Evolutionary conservation across 92 coral and sea anemone genomes (phyloP), one percentile per base, ranked within the genome.

Genomic region (Bergia puertoricense): DNA sequence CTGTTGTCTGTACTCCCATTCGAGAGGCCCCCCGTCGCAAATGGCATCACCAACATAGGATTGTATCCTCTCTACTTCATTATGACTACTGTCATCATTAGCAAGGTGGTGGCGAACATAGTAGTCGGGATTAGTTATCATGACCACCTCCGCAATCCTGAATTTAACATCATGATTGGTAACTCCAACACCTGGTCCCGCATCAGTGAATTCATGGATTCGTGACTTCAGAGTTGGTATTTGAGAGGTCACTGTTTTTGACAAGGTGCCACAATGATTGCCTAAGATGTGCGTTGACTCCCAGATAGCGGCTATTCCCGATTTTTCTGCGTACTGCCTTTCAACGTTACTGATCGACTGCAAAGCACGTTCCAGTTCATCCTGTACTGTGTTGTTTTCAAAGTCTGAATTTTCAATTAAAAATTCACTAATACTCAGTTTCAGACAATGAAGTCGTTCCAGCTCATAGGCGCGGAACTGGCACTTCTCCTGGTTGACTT

Each of bases 1-100:
- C 23, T 50, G 76, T 74, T 74, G 65, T 62, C 37, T 75, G 83
- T 76, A 89, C 59, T 84, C 91, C 91, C 91, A 89, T 57, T 84
- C 79, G 15, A 89, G 11, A 22, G 88, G 79, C 15, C 88, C 88
- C 30, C 91, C 91, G 30, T 89, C 91, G 46, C 91, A 84, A 37
- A 89, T 84, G 41, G 90, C 85, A 88, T 88, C 90, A 11, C 90
- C 85, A 15, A 88, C 90, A 79, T 79, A 88, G 37, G 85, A 76
- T 45, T 88, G 90, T 5, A 77, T 77, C 4, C 90, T 83, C 73
- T 88, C 90, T 6, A 88, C 86, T 65, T 88, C 86, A 41, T 77
- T 86, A 44, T 86, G 89, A 86, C 89, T 86, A 9, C 89, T 86
- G 56, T 77, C 89, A 13, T 41, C 86, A 30, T 37, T 38, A 6